Evolutionary conservation across 2,888 invertebrate genomes (phyloP), one percentile per base, ranked within the genome.

Genomic region (Cancer borealis): DNA sequence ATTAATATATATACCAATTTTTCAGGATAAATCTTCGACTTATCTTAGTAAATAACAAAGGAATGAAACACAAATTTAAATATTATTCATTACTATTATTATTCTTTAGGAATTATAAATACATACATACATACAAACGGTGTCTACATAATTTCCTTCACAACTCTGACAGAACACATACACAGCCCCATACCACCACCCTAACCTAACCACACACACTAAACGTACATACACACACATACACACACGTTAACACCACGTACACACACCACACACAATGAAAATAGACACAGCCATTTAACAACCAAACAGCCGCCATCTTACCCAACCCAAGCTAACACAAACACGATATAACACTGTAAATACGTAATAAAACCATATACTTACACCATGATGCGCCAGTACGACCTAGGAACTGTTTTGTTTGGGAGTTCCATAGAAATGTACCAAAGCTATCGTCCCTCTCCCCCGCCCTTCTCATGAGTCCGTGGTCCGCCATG

Each of bases 361-460:
- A 39, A 39, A 39, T 39, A 39, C 39, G 39, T 39, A 39, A 39
- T 39, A 39, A 39, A 21, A 0, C 21, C 17, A 17, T 60, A 17
- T 96, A 96, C 98, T 98, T 97, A 99, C 99, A 98, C 99, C 99
- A 99, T 97, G 98, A 99, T 96, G 98, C 97, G 96, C 98, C 99
- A 96, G 98, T 99, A 96, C 99, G 97, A 96, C 99, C 99, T 96
- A 99, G 97, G 97, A 99, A 98, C 97, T 98, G 98, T 96, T 98
- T 98, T 95, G 98, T 99, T 97, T 99, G 98, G 96, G 98, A 97
- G 97, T 99, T 98, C 98, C 98, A 99, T 96, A 99, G 97, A 97
- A 99, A 99, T 12, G 88, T 92, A 88, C 54, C 88, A 39, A 95
- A 95, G 17, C 90, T 47, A 26, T 5, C 10, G 73, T 73, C 73